Conservation (phyloP, 2,888 invertebrate species). For the Myopa testacea region DNA sequence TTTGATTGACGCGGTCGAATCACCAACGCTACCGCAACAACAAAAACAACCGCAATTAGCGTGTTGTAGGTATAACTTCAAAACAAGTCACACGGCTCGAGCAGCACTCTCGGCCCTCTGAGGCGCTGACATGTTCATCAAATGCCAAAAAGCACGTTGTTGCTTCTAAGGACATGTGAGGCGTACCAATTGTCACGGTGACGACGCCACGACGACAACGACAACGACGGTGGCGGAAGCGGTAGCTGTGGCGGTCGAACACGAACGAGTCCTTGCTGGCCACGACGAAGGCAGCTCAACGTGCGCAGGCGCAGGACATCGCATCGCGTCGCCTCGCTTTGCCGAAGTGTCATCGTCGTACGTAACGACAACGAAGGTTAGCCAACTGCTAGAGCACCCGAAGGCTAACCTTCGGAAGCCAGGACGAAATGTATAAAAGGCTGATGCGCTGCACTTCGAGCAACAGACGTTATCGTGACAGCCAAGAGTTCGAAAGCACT, state of each 20-base stretch:
- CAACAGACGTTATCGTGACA: conserved; percentile 11
- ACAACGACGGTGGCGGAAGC: neutral
- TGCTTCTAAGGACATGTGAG: conserved; percentile 15
- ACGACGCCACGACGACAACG: neutral
- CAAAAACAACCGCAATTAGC: neutral
- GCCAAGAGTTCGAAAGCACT: conserved; percentile 10
- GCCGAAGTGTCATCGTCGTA: conserved; percentile 14
- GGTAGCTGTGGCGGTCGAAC: neutral
- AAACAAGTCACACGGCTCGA: neutral
- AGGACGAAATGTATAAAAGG: conserved; percentile 25
- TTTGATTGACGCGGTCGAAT: neutral
- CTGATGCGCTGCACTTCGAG: neutral
- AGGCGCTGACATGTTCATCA: neutral
- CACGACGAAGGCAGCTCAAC: neutral
- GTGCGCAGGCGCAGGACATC: conserved; percentile 9
- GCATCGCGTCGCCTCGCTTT: neutral
- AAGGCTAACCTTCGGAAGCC: conserved; percentile 23
- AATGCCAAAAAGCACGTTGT: conserved; percentile 31
- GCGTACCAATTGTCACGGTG: neutral
- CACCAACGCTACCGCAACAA: neutral
- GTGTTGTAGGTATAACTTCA: neutral
- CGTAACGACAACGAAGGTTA: conserved; percentile 30
- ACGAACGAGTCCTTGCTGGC: conserved; percentile 9
- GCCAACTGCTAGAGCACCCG: conserved; percentile 12
- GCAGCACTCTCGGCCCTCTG: neutral